Base-by-base conservation (phyloP, 2,888 invertebrate genomes). In the Stictocephala bisonia region DNA sequence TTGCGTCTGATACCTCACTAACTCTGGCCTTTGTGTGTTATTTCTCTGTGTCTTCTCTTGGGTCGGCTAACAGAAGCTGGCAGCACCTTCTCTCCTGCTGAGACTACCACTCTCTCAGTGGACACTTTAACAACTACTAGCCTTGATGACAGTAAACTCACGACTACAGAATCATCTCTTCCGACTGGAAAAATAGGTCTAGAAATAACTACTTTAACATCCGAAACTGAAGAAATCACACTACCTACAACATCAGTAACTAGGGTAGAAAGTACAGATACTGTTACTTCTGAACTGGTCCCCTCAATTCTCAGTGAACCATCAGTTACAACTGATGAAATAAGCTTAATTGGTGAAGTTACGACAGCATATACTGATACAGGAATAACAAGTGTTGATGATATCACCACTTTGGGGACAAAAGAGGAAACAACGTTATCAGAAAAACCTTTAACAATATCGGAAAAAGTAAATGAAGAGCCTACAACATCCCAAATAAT, bases 1-100 rank as follows among this genome's bases (percentile, higher is more conserved):
- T 68, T 66, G 50, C 58, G 35, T 71, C 53, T 50, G 67, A 67
- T 60, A 71, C 50, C 68, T 74, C 35, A 74, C 74, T 74, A 74
- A 74, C 74, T 71, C 31, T 71, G 58, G 71, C 71, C 31, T 71
- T 73, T 74, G 48, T 74, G 73, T 73, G 74, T 74, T 64, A 74
- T 74, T 74, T 74, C 53, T 72, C 72, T 72, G 72, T 72, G 72
- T 72, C n/a, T 72, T 58, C 68, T 73, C 64, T 60, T 68, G 68
- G 72, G 60, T 64, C 56, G 73, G 73, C 69, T 73, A 44, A 35
- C 69, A 69, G 73, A 73, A 73, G 73, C 73, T 73, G 69, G 69
- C 73, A 64, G 44, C 69, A 56, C 70, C 41, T 15, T 64, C 64
- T 40, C 64, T 64, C 44, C 64, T 64, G 22, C 64, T 44, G 11